A percentile compares a stretch with the other conserved stretches of the same genome.
phyloP scores from a whole-genome alignment of 2,113 vertebrate genomes.

The Silurus glanis region DNA sequence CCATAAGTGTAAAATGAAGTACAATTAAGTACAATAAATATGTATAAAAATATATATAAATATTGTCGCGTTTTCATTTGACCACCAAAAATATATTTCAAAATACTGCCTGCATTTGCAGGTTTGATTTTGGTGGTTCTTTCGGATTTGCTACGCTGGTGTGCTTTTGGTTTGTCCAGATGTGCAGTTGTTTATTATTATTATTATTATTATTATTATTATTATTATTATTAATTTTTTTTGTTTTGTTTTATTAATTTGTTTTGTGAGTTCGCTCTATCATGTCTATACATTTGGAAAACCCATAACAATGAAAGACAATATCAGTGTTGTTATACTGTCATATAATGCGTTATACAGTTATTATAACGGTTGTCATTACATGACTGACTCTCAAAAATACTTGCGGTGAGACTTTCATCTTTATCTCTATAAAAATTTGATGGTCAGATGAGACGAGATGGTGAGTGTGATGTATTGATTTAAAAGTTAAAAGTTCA shows the following conservation, averaged over 20 bases:
- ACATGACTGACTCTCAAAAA: not conserved
- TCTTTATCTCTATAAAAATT: not conserved
- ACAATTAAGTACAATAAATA: not conserved
- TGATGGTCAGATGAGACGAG: too few relatives aligned
- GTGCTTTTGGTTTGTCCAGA: not conserved
- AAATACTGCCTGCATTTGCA: not conserved
- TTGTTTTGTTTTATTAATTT: not conserved
- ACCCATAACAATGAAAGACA: not conserved
- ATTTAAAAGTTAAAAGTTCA: slow-evolving; percentile 27
- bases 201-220: too few relatives aligned
- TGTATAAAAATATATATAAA: not conserved
- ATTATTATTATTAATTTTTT: not conserved
- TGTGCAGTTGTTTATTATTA: not conserved
- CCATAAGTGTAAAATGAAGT: not conserved
- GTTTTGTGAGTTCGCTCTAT: not conserved
- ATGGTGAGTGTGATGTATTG: not conserved
- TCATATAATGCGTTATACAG: not conserved
- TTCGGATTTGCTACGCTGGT: not conserved
- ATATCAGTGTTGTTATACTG: not conserved
- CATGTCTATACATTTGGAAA: not conserved
- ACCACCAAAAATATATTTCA: not conserved
- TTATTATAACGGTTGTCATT: too few relatives aligned
- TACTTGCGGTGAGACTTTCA: not conserved
- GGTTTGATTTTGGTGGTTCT: not conserved
- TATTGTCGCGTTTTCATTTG: not conserved